Evolutionary conservation across 2,797 vertebrate genomes (phyloP), one percentile per base, ranked within the genome.

Genomic region (Danio albolineatus): DNA sequence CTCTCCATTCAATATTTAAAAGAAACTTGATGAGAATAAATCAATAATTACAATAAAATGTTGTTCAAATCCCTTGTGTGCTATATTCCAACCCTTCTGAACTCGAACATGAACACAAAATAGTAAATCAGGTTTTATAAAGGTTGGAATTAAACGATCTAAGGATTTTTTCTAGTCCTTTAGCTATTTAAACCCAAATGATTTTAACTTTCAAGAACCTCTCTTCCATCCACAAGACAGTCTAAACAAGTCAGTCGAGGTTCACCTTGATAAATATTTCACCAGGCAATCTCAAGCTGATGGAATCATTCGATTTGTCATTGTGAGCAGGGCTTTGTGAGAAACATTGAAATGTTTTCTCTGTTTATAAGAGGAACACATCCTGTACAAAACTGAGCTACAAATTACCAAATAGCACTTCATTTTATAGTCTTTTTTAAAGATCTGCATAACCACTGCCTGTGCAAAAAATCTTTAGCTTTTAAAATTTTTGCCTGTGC

Each of bases 231-330:
- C 86, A 85, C 83, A 21, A n/a, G n/a, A n/a, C n/a, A n/a, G n/a
- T n/a, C n/a, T 80, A 59, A 81, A 36, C 51, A 87, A 82, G 82
- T 82, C 78, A 88, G 87, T 85, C 21, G 87, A 90, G 89, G 85
- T 85, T 86, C 85, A 87, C 84, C 88, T 88, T 89, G 71, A 85
- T 92, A 77, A 90, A 91, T 92, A 90, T 90, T 92, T 85, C 41
- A 91, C 86, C 77, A 79, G 86, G 76, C 82, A 78, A 66, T 91
- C 90, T 59, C 82, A 69, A 86, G 86, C 65, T 41, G 16, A 14
- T 39, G 28, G 51, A 57, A 57, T 72, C 49, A 59, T 72, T 72
- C 14, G 54, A 62, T 65, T 46, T 65, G 62, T 72, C 66, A 78
- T 76, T 82, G 76, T 61, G 65, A 77, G 36, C 46, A 49, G 2